Conservation (phyloP, 2,797 vertebrate species). For the Hafferia zeledoni region DNA sequence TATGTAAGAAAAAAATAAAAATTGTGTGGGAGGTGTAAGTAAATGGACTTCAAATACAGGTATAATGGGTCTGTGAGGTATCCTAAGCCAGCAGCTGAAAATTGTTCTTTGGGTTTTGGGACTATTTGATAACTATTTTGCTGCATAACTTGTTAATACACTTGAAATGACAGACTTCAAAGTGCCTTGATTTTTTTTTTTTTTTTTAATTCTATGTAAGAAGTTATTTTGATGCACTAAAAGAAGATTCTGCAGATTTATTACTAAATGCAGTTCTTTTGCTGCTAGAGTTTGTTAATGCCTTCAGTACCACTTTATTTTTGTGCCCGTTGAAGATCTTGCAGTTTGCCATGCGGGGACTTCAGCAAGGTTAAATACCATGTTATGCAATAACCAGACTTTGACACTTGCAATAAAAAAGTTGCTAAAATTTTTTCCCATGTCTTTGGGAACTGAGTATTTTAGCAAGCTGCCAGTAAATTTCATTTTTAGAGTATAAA, state of each 20-base stretch:
- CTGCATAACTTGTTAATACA: not conserved
- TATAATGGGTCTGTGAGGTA: not conserved
- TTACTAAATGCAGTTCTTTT: not conserved
- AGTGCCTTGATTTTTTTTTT: slow-evolving; percentile 7
- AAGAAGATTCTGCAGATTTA: not conserved
- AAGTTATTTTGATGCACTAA: not conserved
- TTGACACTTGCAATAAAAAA: not conserved
- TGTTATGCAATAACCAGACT: not conserved
- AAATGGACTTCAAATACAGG: not conserved
- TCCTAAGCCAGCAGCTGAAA: not conserved
- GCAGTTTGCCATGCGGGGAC: not conserved
- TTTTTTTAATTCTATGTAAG: not conserved
- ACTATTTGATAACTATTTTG: not conserved
- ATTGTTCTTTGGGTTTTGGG: not conserved
- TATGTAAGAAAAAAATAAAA: not conserved
- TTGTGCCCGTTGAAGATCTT: not conserved
- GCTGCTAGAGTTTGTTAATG: not conserved
- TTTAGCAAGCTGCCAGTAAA: not conserved
- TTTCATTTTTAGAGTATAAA: not conserved
- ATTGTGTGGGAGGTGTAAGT: not conserved
- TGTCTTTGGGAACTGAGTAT: not conserved
- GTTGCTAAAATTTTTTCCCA: not conserved
- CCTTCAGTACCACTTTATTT: not conserved
- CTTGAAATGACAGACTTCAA: not conserved
- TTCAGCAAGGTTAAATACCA: not conserved